phyloP scores from a whole-genome alignment of 2,888 invertebrate species.

The Metalampra italica region DNA sequence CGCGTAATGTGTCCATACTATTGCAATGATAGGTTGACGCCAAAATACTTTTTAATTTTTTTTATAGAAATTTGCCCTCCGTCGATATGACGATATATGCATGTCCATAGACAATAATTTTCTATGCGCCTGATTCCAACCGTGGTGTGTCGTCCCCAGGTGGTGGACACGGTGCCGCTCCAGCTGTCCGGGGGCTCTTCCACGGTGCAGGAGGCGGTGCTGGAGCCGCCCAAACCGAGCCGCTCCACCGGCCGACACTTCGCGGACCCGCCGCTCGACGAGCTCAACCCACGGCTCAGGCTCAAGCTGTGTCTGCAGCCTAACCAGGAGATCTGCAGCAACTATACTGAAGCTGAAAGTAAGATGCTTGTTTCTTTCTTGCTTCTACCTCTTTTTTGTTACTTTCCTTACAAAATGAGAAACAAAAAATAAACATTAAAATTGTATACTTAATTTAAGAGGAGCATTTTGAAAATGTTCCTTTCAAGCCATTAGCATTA shows the following conservation, averaged over 20 bases:
- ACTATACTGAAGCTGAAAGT: slow-evolving; percentile 91
- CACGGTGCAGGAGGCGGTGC: slow-evolving; percentile 83
- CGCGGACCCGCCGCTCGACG: slow-evolving; percentile 79
- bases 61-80: too few relatives aligned
- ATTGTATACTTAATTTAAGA: too few relatives aligned
- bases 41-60: too few relatives aligned
- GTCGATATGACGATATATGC: too few relatives aligned
- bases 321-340: slow-evolving; percentile 90
- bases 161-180: slow-evolving; percentile 84
- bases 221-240: slow-evolving; percentile 71
- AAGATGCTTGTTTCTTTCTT: slow-evolving; percentile 55
- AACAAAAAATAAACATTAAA: too few relatives aligned
- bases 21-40: too few relatives aligned
- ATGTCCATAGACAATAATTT: too few relatives aligned
- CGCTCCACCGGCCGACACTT: slow-evolving; percentile 67
- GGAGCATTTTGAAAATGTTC: too few relatives aligned
- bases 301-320: slow-evolving; percentile 90
- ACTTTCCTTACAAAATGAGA: too few relatives aligned
- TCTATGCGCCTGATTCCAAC: too few relatives aligned
- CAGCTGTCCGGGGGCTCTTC: slow-evolving; percentile 84
- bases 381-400: background rate
- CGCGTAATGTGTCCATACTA: too few relatives aligned
- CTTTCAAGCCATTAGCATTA: too few relatives aligned
- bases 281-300: slow-evolving; percentile 83
- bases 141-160: slow-evolving; percentile 45